Evolutionary conservation across 2,113 vertebrate species (phyloP).

Genomic region (Gila orcuttii): DNA sequence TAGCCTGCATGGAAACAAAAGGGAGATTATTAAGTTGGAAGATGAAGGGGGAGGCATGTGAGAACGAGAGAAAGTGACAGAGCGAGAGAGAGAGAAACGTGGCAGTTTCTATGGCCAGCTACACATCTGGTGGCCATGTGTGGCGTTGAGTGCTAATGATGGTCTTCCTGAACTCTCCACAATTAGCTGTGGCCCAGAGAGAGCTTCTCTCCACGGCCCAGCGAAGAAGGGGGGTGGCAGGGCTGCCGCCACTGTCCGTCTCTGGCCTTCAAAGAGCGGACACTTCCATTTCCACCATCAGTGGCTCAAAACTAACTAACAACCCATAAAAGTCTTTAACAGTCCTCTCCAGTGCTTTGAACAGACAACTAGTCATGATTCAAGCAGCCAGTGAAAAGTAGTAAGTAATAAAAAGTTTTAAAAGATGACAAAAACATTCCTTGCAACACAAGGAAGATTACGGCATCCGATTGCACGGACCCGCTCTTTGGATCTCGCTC

Average conservation of each 20-base stretch:
- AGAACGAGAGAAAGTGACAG: constrained; percentile 53
- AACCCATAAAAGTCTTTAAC: constrained; percentile 59
- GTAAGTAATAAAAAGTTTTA: constrained; percentile 30
- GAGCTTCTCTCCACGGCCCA: constrained; percentile 36
- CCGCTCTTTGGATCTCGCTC: not conserved
- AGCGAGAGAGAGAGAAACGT: constrained; percentile 65
- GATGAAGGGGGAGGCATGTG: constrained; percentile 53
- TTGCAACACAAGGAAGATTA: constrained; percentile 23
- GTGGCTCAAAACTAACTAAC: constrained; percentile 70
- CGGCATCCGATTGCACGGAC: not conserved
- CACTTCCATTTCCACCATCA: constrained; percentile 49
- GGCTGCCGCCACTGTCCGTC: constrained; percentile 47
- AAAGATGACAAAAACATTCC: constrained; percentile 26
- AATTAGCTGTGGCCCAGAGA: constrained; percentile 85
- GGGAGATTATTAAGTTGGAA: constrained; percentile 86
- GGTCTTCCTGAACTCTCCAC: constrained; percentile 91
- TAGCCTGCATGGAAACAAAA: constrained; percentile 86
- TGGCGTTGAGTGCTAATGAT: constrained; percentile 90
- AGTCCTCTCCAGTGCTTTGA: constrained; percentile 35
- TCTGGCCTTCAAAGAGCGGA: constrained; percentile 3
- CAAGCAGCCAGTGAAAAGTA: constrained; percentile 33
- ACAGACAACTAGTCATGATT: constrained; percentile 41
- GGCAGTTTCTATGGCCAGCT: constrained; percentile 74
- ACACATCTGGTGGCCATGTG: constrained; percentile 99
- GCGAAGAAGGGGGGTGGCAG: not conserved